phyloP scores from a whole-genome alignment of 2,113 vertebrate genomes.

The Salvelinus namaycush region DNA sequence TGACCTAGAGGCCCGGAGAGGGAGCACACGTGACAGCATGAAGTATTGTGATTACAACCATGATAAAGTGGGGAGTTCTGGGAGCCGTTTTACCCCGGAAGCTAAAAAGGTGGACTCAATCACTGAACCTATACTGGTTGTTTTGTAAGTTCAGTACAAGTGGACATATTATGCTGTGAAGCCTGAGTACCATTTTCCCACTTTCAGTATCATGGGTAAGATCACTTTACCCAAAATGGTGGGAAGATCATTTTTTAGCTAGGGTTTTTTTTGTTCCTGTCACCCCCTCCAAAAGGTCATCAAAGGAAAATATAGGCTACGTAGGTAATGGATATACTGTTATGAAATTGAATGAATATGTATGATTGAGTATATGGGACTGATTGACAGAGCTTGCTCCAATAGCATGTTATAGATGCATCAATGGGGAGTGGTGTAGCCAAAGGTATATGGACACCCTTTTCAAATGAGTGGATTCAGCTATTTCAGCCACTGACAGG shows the following conservation, averaged over 20 bases:
- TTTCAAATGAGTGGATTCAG: too few species aligned
- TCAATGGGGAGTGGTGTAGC: slow-evolving; percentile 18
- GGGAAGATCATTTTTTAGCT: background rate
- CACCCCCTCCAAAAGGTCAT: slow-evolving; percentile 18
- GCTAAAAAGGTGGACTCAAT: too few species aligned
- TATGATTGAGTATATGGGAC: slow-evolving; percentile 35
- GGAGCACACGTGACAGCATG: too few species aligned
- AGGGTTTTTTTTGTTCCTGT: background rate
- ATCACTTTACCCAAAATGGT: slow-evolving; percentile 9
- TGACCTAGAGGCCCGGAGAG: too few species aligned
- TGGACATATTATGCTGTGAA: slow-evolving; percentile 8
- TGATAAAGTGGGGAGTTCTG: too few species aligned
- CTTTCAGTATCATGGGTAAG: slow-evolving; percentile 8
- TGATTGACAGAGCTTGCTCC: slow-evolving; percentile 13
- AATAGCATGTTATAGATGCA: slow-evolving; percentile 22
- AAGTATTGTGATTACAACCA: too few species aligned
- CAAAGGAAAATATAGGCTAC: background rate
- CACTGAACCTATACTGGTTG: background rate
- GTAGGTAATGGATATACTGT: slow-evolving; percentile 44
- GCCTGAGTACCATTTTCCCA: slow-evolving; percentile 30
- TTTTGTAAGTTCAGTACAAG: slow-evolving; percentile 19
- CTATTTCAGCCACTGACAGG: too few species aligned
- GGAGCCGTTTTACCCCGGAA: too few species aligned
- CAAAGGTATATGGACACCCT: too few species aligned
- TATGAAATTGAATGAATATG: slow-evolving; percentile 47